Evolutionary conservation across 1,140 invertebrate species (phyloP).

Genomic region (Zaprionus ornatus): DNA sequence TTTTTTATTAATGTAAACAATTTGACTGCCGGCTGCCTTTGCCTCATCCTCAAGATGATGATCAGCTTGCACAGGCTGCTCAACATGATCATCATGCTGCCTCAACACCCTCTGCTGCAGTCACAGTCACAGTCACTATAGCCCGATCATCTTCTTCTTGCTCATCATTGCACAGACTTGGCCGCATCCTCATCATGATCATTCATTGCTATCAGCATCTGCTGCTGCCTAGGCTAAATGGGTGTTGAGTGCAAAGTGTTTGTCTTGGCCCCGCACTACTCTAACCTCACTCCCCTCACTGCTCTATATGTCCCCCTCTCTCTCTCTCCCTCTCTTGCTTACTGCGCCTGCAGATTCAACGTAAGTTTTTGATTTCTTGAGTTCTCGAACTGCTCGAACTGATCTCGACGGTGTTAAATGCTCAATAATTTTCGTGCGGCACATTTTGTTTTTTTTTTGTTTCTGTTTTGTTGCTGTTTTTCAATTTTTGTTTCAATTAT

Average conservation of each 20-base stretch:
- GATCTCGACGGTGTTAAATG: constrained; percentile 71
- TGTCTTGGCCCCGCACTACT: constrained; percentile 49
- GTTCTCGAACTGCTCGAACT: constrained; percentile 41
- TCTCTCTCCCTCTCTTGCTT: constrained; percentile 16
- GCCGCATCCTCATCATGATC: constrained; percentile 38
- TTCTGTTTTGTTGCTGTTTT: constrained; percentile 8
- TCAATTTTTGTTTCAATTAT: background rate
- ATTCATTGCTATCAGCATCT: constrained; percentile 41
- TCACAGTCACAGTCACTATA: too few species aligned
- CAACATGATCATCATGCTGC: background rate
- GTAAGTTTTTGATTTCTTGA: constrained; percentile 42
- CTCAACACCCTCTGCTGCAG: background rate
- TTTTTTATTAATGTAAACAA: constrained; percentile 69
- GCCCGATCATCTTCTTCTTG: constrained; percentile 5
- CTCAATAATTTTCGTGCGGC: constrained; percentile 66
- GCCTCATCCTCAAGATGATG: constrained; percentile 55
- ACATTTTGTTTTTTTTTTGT: constrained; percentile 24
- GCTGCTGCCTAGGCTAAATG: constrained; percentile 61
- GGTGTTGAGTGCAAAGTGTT: constrained; percentile 81
- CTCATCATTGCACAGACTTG: too few species aligned
- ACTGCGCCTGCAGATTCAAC: constrained; percentile 39
- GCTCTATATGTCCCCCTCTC: too few species aligned
- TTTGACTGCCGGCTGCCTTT: constrained; percentile 61
- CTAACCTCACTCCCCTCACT: background rate
- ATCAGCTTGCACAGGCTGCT: constrained; percentile 37